Conservation (phyloP, 1,140 invertebrate species). For the Pseudobourletiella spinata region DNA sequence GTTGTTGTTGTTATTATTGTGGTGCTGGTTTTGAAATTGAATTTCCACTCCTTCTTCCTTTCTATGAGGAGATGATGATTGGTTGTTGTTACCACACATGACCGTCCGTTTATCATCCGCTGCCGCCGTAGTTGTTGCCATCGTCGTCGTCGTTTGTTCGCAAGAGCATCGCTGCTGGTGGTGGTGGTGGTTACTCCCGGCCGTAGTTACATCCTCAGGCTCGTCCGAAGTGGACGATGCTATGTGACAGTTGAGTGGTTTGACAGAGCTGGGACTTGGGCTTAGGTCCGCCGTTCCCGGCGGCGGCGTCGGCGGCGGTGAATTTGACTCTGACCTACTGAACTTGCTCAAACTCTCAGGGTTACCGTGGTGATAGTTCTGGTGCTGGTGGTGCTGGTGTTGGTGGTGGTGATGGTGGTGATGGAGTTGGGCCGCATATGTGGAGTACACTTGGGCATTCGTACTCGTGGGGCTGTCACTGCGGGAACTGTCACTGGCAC, state of each 20-base stretch:
- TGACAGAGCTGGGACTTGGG: not conserved
- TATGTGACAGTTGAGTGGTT: not conserved
- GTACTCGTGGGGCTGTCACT: constrained; percentile 5
- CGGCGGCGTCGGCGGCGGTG: not conserved
- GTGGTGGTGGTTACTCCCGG: not conserved
- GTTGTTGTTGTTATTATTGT: not conserved
- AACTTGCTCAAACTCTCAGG: not conserved
- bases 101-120: not conserved
- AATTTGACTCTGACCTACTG: not conserved
- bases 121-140: not conserved
- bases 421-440: not conserved
- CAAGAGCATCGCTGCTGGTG: too few species aligned
- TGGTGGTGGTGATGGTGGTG: constrained; percentile 5
- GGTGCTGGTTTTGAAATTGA: not conserved
- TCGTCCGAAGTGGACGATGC: not conserved
- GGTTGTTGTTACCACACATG: not conserved
- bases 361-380: constrained; percentile 10
- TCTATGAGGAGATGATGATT: not conserved
- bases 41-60: constrained; percentile 6
- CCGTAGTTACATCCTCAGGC: not conserved
- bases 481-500: constrained; percentile 25
- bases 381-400: constrained; percentile 11
- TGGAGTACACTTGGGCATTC: constrained; percentile 11
- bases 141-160: not conserved
- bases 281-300: not conserved